These are phyloP conservation scores for cat (Felis catus) DNA, from an alignment of 2,113 vertebrate species.

Conservation along the genomic window DNA sequence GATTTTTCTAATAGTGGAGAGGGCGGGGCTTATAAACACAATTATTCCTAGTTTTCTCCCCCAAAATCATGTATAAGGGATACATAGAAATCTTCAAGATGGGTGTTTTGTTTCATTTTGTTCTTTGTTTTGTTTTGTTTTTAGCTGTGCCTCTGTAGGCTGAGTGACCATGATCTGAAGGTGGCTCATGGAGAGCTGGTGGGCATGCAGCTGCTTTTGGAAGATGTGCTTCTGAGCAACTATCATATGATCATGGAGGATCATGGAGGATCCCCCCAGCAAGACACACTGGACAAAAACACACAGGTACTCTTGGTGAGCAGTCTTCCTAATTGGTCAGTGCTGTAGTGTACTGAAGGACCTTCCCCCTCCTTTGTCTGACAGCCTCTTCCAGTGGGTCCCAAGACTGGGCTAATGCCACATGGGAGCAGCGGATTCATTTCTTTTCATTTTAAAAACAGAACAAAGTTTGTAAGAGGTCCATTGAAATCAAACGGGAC, in stretches of 20 bases:
- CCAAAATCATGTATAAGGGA: not conserved
- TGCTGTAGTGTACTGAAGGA: not conserved
- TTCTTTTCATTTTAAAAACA: not conserved
- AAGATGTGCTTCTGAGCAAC: constrained; percentile 82
- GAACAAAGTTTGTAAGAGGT: not conserved
- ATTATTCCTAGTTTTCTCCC: not conserved
- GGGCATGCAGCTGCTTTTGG: constrained; percentile 82
- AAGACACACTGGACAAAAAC: not conserved
- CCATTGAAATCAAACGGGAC: not conserved
- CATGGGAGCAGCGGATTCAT: accelerated
- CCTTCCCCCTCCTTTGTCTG: not conserved
- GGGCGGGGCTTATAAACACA: not conserved
- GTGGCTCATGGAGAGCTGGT: constrained; percentile 83
- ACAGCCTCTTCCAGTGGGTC: not conserved
- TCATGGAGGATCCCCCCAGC: not conserved
- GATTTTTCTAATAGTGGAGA: constrained; percentile 14
- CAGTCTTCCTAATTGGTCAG: not conserved
- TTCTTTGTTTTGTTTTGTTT: not conserved
- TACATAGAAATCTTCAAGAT: not conserved
- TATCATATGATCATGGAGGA: not conserved
- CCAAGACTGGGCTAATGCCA: not conserved
- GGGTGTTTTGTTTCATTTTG: not conserved
- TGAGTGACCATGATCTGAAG: constrained; percentile 77
- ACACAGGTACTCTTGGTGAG: constrained; percentile 65
- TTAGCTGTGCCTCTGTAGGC: constrained; percentile 85